Conservation (phyloP, 2,113 vertebrate species). For the Microcebus murinus region DNA sequence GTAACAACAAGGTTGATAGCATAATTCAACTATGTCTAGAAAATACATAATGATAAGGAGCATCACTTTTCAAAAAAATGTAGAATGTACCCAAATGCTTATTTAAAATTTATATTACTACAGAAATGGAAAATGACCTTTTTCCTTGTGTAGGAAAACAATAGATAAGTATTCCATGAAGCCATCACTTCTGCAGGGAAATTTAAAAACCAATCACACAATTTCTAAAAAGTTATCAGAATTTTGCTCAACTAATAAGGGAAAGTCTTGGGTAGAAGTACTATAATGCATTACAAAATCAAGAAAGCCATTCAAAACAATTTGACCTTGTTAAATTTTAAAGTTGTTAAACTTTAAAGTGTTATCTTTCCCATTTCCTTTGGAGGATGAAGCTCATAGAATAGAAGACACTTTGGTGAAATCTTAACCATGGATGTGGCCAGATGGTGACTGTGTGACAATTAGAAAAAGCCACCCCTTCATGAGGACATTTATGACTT, state of each 20-base stretch:
- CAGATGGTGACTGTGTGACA: neutral
- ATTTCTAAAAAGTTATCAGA: neutral
- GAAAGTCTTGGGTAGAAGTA: neutral
- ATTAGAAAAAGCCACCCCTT: neutral
- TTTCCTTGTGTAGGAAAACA: neutral
- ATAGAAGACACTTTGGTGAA: neutral
- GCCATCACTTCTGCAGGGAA: neutral
- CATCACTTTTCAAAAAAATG: neutral
- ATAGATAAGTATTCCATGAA: neutral
- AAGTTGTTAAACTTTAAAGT: neutral
- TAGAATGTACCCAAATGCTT: neutral
- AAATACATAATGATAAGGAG: neutral
- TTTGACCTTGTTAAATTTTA: neutral
- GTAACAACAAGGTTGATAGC: neutral
- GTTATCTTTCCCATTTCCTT: neutral
- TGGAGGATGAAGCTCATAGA: neutral
- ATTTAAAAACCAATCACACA: neutral
- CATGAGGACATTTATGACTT: neutral
- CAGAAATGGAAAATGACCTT: neutral
- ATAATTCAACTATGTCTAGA: neutral
- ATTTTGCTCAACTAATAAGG: constrained; percentile 6
- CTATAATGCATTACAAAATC: neutral
- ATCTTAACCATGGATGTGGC: neutral
- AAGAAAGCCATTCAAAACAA: neutral
- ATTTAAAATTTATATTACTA: constrained; percentile 5